phyloP scores from a whole-genome alignment of 2,113 vertebrate genomes.

The human (Homo sapiens) region DNA sequence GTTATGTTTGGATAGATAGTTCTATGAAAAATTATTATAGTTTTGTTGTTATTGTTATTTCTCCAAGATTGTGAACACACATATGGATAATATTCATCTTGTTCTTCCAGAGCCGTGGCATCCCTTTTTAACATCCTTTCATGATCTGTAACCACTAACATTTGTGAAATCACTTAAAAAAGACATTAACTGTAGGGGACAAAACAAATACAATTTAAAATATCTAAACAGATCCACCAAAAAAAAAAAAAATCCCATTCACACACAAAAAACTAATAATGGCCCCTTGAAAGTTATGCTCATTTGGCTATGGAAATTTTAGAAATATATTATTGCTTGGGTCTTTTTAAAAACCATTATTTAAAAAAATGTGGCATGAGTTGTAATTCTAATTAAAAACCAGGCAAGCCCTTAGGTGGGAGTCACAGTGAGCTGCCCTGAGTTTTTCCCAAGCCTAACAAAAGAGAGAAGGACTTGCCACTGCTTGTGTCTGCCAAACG shows the following conservation, averaged over 20 bases:
- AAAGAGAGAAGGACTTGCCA: slow-evolving; percentile 82
- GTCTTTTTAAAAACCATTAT: slow-evolving; percentile 51
- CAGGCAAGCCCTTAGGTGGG: slow-evolving; percentile 81
- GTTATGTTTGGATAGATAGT: not conserved
- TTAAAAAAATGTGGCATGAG: slow-evolving; percentile 60
- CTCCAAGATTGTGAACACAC: not conserved
- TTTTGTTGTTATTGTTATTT: not conserved
- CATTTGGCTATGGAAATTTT: slow-evolving; percentile 24
- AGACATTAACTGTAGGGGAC: not conserved
- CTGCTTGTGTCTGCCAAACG: slow-evolving; percentile 83
- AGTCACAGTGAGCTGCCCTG: slow-evolving; percentile 80
- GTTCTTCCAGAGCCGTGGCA: not conserved
- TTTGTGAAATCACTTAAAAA: slow-evolving; percentile 27
- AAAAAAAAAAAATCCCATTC: not conserved
- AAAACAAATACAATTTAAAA: not conserved
- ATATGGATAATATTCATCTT: not conserved
- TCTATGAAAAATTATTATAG: not conserved
- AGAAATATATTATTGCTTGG: slow-evolving; percentile 47
- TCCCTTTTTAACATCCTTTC: slow-evolving; percentile 38
- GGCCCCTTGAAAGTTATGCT: not conserved
- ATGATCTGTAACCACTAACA: slow-evolving; percentile 10
- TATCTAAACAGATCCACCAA: not conserved
- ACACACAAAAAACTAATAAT: not conserved
- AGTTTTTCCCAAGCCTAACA: slow-evolving; percentile 86
- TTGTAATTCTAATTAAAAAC: slow-evolving; percentile 86